Evolutionary conservation across 2,113 vertebrate genomes (phyloP).

Genomic region (Mus spicilegus): DNA sequence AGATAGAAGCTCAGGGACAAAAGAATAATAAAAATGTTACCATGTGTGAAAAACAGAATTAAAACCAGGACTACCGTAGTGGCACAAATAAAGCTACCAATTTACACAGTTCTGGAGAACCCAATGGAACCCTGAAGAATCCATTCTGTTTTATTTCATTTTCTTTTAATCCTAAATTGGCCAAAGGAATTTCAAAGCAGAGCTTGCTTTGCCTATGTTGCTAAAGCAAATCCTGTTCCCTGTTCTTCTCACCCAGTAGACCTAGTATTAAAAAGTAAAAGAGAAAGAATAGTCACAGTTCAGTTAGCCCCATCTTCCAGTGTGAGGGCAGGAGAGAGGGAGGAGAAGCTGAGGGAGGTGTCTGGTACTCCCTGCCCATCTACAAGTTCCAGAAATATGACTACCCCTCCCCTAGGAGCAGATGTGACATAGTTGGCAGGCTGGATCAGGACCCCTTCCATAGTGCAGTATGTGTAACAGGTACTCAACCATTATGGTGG

Average conservation of each 20-base stretch:
- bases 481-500: not conserved
- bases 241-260: not conserved
- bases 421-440: no score
- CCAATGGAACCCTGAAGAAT: not conserved
- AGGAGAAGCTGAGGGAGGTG: rapidly evolving
- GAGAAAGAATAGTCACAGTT: not conserved
- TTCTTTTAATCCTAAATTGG: not conserved
- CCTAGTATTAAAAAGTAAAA: not conserved
- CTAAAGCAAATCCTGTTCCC: not conserved
- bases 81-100: not conserved
- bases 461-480: rapidly evolving
- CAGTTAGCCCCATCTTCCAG: no score
- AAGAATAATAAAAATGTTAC: not conserved
- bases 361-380: not conserved
- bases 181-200: not conserved
- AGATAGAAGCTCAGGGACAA: not conserved
- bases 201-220: not conserved
- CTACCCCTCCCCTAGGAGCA: not conserved
- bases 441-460: not conserved
- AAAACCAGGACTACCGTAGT: not conserved
- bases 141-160: not conserved
- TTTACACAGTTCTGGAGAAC: not conserved
- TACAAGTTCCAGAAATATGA: not conserved
- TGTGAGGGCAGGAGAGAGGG: not conserved
- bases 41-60: not conserved